Conservation (phyloP, 2,888 invertebrate species). For the Aphodius sticticus region DNA sequence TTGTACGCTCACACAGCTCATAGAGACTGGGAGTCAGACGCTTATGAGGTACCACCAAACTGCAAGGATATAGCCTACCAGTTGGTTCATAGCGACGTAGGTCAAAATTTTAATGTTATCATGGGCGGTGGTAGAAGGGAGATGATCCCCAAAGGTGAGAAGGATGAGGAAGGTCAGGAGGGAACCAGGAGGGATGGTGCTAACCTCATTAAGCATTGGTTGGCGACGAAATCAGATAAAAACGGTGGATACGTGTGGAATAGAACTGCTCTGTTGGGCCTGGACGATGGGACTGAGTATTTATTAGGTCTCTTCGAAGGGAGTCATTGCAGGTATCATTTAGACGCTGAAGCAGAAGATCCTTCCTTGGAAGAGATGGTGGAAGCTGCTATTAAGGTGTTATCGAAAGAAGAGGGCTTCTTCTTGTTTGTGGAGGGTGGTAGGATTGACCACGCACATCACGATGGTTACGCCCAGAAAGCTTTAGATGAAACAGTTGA, state of each 20-base stretch:
- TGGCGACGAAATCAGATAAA: constrained; percentile 60
- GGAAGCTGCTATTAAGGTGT: constrained; percentile 70
- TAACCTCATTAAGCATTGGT: constrained; percentile 76
- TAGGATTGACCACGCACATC: constrained; percentile 81
- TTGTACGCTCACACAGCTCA: constrained; percentile 75
- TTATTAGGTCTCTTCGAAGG: constrained; percentile 50
- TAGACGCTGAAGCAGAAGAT: constrained; percentile 67
- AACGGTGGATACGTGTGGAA: constrained; percentile 65
- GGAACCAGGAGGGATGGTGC: constrained; percentile 70
- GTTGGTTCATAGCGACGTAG: constrained; percentile 71
- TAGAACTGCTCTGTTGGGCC: constrained; percentile 65
- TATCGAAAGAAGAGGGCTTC: constrained; percentile 73
- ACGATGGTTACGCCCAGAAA: constrained; percentile 69
- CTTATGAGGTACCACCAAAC: constrained; percentile 57
- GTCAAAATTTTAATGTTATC: constrained; percentile 76
- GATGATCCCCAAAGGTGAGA: constrained; percentile 66
- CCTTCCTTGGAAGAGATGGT: constrained; percentile 82
- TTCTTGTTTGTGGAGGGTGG: constrained; percentile 83
- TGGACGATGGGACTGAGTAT: constrained; percentile 65
- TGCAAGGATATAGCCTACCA: constrained; percentile 81
- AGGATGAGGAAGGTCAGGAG: constrained; percentile 61
- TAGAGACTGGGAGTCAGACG: constrained; percentile 78
- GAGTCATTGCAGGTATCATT: constrained; percentile 65
- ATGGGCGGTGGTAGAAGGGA: constrained; percentile 78
- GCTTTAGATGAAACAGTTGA: constrained; percentile 83